These are phyloP conservation scores for Blastobasis adustella DNA, from an alignment of 2,888 invertebrate species.

Conservation along the genomic window DNA sequence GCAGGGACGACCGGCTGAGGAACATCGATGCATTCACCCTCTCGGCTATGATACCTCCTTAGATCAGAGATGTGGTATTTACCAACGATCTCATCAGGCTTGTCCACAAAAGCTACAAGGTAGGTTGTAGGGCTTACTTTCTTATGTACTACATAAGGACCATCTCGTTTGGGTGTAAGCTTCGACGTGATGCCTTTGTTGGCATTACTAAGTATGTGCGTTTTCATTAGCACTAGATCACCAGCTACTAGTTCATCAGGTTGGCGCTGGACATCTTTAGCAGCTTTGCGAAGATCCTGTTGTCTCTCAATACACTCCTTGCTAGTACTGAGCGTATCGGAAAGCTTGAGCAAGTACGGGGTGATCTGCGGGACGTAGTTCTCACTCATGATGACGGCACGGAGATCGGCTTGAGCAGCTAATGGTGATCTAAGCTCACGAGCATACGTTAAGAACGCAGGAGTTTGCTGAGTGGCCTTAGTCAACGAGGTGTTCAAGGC, in stretches of 20 bases:
- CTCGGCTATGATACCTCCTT: background rate
- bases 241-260: constrained; percentile 1
- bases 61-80: background rate
- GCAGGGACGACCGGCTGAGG: background rate
- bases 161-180: constrained; percentile 1
- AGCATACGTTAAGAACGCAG: constrained; percentile 21
- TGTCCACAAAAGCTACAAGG: background rate
- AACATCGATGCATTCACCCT: background rate
- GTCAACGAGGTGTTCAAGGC: constrained; percentile 11
- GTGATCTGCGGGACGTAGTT: constrained; percentile 2
- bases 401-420: background rate
- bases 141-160: background rate
- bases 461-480: constrained; percentile 12
- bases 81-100: background rate
- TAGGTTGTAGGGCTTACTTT: background rate
- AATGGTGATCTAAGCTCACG: constrained; percentile 18
- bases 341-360: background rate
- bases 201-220: constrained; percentile 2
- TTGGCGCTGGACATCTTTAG: background rate
- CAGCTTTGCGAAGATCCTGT: constrained; percentile 1
- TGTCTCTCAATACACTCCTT: constrained; percentile 3
- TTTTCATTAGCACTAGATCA: constrained; percentile 5
- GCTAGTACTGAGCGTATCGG: background rate
- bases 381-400: constrained; percentile 1
- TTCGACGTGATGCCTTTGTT: background rate